Percentiles rank a stretch among this genome's conserved stretches.
Evolutionary conservation across 2,797 vertebrate species (phyloP).

Genomic region (Clamator glandarius): DNA sequence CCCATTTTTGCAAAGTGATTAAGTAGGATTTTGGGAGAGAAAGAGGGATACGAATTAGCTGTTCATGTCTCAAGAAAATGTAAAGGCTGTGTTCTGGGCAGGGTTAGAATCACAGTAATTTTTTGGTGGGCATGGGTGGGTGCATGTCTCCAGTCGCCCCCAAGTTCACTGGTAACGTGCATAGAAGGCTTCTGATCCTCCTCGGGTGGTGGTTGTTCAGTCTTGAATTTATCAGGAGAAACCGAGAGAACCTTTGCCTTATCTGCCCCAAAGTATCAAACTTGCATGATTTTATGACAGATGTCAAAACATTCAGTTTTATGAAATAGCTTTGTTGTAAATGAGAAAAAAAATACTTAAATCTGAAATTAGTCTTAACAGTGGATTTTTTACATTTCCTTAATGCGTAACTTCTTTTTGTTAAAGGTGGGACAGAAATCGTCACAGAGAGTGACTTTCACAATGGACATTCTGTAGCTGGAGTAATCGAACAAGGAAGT

Average conservation of each 20-base stretch:
- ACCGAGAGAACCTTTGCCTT: neutral
- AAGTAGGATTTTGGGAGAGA: neutral
- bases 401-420: constrained; percentile 7
- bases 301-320: neutral
- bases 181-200: neutral
- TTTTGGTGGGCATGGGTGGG: neutral
- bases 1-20: neutral
- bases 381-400: neutral
- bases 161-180: neutral
- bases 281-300: neutral
- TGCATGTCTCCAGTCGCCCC: neutral
- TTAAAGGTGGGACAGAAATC: constrained; percentile 95
- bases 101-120: neutral
- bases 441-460: constrained; percentile 97
- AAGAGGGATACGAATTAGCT: neutral
- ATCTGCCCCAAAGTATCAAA: neutral
- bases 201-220: neutral
- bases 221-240: neutral
- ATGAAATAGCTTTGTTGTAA: neutral
- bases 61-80: neutral
- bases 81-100: neutral
- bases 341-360: neutral
- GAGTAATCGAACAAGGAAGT: constrained; percentile 89
- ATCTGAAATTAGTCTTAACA: neutral
- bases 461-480: constrained; percentile 87